Percentiles rank a stretch among this genome's conserved stretches.
Evolutionary conservation across 30 jellyfish, hydroid and myxozoan species (phyloP).

Genomic region (Aurelia aurita): DNA sequence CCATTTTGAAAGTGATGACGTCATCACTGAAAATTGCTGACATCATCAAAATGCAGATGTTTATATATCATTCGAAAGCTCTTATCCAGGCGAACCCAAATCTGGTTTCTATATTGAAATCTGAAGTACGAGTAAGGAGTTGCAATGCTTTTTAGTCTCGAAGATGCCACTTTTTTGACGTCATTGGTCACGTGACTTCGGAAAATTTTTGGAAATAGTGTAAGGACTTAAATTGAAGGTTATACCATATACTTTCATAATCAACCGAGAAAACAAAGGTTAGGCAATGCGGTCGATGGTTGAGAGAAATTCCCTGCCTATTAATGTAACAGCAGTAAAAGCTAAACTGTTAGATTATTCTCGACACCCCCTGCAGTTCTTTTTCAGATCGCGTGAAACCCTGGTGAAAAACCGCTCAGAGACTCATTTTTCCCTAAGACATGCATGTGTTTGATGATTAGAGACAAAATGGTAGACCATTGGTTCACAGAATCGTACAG

Average conservation of each 20-base stretch:
- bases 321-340: no score
- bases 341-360: no score
- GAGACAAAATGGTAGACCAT: no score
- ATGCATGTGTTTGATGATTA: no score
- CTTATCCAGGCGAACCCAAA: constrained; percentile 33
- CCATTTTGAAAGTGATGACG: constrained; percentile 13
- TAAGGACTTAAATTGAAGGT: constrained; percentile 9
- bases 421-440: no score
- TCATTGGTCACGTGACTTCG: constrained; percentile 33
- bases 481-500: no score
- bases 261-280: constrained; percentile 25
- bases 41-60: constrained; percentile 9
- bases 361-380: no score
- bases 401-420: no score
- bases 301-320: constrained; percentile 23
- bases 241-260: no score
- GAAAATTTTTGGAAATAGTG: constrained; percentile 2
- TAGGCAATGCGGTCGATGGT: constrained; percentile 45
- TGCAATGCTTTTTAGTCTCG: constrained; percentile 16
- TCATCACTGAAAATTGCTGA: neutral
- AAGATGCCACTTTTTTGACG: constrained; percentile 11
- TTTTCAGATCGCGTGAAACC: no score
- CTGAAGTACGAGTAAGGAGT: constrained; percentile 6
- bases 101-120: constrained; percentile 20
- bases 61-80: constrained; percentile 18